Conservation (phyloP, 53 echinoderm and acorn worm genomes). For the Glandiceps talaboti region DNA sequence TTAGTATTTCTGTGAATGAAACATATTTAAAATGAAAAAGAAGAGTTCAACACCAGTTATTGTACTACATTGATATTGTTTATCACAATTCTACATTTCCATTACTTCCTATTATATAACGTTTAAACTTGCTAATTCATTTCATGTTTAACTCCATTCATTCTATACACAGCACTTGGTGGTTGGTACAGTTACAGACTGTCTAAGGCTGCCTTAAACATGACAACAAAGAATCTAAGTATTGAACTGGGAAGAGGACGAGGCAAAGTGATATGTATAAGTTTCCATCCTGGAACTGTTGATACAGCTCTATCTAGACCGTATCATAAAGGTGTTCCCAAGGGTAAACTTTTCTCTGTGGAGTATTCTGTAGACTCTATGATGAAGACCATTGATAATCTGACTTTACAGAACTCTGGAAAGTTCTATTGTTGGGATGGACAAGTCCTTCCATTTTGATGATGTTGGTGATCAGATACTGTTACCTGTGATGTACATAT, state of each 20-base stretch:
- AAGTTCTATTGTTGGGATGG: slow-evolving; percentile 73
- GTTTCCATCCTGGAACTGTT: slow-evolving; percentile 76
- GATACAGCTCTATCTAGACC: slow-evolving; percentile 71
- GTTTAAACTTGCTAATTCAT: not conserved
- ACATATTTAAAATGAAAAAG: too few relatives aligned
- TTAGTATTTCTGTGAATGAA: too few relatives aligned
- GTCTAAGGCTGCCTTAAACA: slow-evolving; percentile 91
- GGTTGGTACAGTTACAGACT: slow-evolving; percentile 96
- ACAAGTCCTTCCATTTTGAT: slow-evolving; percentile 49
- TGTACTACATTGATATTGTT: too few relatives aligned
- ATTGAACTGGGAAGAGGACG: slow-evolving; percentile 54
- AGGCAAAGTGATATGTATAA: slow-evolving; percentile 53
- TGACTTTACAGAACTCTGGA: slow-evolving; percentile 47
- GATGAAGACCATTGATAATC: slow-evolving; percentile 34
- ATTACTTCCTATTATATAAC: not conserved
- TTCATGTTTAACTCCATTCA: not conserved
- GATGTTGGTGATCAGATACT: too few relatives aligned
- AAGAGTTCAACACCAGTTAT: too few relatives aligned
- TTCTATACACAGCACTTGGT: slow-evolving; percentile 34
- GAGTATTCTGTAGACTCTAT: slow-evolving; percentile 48
- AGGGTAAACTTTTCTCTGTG: slow-evolving; percentile 44
- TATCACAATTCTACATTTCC: too few relatives aligned
- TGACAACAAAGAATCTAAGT: slow-evolving; percentile 86
- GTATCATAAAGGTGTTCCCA: slow-evolving; percentile 62
- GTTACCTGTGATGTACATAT: too few relatives aligned